These are phyloP conservation scores for Galaxias olidus DNA, from an alignment of 2,797 vertebrate genomes.

Conservation along the genomic window DNA sequence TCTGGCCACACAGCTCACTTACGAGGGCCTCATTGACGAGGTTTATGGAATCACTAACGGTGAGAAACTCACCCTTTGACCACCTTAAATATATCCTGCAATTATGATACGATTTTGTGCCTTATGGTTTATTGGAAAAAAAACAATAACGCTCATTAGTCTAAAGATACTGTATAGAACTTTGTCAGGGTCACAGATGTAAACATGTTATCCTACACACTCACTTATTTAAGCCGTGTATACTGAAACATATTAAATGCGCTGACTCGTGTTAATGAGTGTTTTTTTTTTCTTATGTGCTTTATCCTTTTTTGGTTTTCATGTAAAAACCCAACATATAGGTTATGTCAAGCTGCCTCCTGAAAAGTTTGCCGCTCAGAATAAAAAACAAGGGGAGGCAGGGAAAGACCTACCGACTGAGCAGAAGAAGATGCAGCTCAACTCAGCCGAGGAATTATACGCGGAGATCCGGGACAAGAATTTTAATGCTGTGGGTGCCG, in stretches of 20 bases:
- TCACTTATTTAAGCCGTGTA: too few relatives aligned
- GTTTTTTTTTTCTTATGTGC: neutral
- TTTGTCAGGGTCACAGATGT: too few relatives aligned
- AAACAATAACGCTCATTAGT: too few relatives aligned
- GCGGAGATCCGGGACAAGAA: slow-evolving; percentile 98
- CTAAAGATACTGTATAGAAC: too few relatives aligned
- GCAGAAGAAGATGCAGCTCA: slow-evolving; percentile 94
- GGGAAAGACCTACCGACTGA: slow-evolving; percentile 94
- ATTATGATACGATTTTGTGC: too few relatives aligned
- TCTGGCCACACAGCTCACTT: slow-evolving; percentile 92
- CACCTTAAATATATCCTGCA: too few relatives aligned
- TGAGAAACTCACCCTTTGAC: slow-evolving; percentile 56
- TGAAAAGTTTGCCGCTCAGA: slow-evolving; percentile 93
- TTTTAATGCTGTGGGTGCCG: slow-evolving; percentile 95
- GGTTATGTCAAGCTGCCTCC: slow-evolving; percentile 95
- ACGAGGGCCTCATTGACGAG: slow-evolving; percentile 97
- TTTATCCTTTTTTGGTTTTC: neutral
- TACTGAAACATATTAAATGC: too few relatives aligned
- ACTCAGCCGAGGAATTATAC: slow-evolving; percentile 95
- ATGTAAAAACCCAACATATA: slow-evolving; percentile 47
- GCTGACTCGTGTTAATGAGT: too few relatives aligned
- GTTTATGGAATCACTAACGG: slow-evolving; percentile 96
- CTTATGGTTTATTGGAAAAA: too few relatives aligned
- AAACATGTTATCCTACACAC: too few relatives aligned
- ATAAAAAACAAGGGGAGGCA: slow-evolving; percentile 86